A percentile compares a stretch with the other conserved stretches of the same genome.
These are phyloP conservation scores for Perca fluviatilis DNA, from an alignment of 2,113 vertebrate species.

Conservation along the genomic window DNA sequence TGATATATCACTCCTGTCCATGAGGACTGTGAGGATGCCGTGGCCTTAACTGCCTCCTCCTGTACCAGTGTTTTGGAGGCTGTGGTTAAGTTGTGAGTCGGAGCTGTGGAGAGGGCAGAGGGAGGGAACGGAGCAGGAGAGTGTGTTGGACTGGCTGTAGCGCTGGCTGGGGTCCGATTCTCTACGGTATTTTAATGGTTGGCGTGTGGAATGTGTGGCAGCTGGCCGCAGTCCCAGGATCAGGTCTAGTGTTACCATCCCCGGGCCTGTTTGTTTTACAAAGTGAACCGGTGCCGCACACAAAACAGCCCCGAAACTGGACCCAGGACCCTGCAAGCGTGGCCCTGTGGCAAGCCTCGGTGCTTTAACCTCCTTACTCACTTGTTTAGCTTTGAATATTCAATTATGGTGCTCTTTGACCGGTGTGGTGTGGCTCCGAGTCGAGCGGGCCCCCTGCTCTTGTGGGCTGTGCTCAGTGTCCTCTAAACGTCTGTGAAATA, in stretches of 20 bases:
- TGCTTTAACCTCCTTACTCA: constrained; percentile 36
- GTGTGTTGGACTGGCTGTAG: constrained; percentile 50
- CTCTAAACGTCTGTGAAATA: constrained; percentile 50
- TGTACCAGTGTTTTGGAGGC: constrained; percentile 24
- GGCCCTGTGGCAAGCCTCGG: constrained; percentile 13
- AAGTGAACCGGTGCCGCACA: constrained; percentile 76
- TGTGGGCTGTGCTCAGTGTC: constrained; percentile 29
- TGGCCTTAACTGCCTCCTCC: constrained; percentile 55
- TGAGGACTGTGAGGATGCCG: constrained; percentile 15
- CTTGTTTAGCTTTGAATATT: constrained; percentile 54
- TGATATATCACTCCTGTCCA: background rate
- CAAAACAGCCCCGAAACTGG: constrained; percentile 53
- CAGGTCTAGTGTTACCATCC: constrained; percentile 82
- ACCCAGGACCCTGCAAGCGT: constrained; percentile 19
- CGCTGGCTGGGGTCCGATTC: constrained; percentile 72
- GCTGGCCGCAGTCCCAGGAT: constrained; percentile 76
- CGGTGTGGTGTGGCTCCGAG: constrained; percentile 27
- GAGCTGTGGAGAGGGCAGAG: constrained; percentile 41
- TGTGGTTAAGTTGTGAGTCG: constrained; percentile 53
- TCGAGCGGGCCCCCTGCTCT: constrained; percentile 11
- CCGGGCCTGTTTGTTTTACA: constrained; percentile 85
- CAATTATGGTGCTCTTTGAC: constrained; percentile 38
- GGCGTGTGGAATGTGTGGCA: constrained; percentile 83
- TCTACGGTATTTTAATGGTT: constrained; percentile 87
- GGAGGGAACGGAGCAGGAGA: constrained; percentile 62